Base-by-base conservation (phyloP, 2,888 invertebrate species). In the Agrotis exclamationis region DNA sequence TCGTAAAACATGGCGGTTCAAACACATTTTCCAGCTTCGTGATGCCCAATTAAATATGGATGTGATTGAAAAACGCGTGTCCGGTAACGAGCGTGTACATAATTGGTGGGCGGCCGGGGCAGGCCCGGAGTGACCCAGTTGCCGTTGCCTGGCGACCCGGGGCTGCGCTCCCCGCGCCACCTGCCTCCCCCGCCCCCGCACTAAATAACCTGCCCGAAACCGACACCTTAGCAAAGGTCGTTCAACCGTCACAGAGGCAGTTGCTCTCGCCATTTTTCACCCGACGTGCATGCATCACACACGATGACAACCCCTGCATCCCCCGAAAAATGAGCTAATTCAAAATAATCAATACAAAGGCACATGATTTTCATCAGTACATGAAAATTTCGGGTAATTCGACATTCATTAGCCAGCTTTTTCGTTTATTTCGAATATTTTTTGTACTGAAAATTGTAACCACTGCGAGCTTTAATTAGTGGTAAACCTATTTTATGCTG, bases 11-110 rank as follows among this genome's bases (percentile, higher is more conserved):
- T 92, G 92, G 92, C 90, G 91, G 92, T 93, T 91, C 92, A 92
- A 93, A 95, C 91, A 95, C 91, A 95, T 95, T 96, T 95, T 93
- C 91, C 93, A 93, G 95, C 92, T 92, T 93, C 92, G 93, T 93
- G 95, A 95, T 94, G 95, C 95, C 95, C 96, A 96, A 96, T 96
- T 96, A 96, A 96, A 96, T 96, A 96, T 96, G 96, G 95, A 96
- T 96, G 95, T 95, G 96, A 96, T 96, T 95, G 96, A 96, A 96
- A 96, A 96, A 96, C 96, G 96, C 96, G 96, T 96, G 96, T 96
- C 96, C 96, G 94, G 95, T 96, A 96, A 96, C 96, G 95, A 96
- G 95, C 95, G 95, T 95, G 96, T 97, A 95, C 93, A 94, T 96
- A 96, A 96, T 96, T 96, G 96, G 95, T 94, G 93, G 96, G 96